phyloP scores from a whole-genome alignment of 2,113 vertebrate genomes.

The Arenaria interpres region DNA sequence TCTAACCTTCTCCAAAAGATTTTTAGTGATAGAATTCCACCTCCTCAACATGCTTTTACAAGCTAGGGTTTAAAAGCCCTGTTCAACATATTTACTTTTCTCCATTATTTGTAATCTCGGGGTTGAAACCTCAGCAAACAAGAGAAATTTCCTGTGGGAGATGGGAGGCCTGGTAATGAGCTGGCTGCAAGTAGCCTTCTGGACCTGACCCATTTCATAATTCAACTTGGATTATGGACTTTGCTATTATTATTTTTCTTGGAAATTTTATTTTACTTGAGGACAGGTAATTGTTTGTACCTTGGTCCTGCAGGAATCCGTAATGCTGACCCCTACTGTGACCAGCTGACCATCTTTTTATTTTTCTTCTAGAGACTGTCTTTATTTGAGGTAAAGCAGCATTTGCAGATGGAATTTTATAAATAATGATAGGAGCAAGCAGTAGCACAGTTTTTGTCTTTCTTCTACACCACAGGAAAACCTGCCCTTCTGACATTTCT shows the following conservation, averaged over 20 bases:
- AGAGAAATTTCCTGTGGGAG: background rate
- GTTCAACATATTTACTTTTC: background rate
- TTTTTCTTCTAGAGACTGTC: background rate
- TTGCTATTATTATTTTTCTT: background rate
- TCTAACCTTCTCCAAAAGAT: background rate
- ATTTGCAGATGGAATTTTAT: background rate
- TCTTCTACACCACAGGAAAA: background rate
- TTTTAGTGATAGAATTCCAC: background rate
- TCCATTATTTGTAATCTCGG: background rate
- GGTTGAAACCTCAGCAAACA: background rate
- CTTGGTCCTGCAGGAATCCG: background rate
- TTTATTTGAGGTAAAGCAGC: background rate
- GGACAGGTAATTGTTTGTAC: background rate
- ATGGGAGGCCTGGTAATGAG: background rate
- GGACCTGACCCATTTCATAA: background rate
- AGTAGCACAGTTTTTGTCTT: background rate
- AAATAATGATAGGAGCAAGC: background rate
- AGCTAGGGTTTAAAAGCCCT: background rate
- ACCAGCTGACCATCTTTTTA: constrained; percentile 5
- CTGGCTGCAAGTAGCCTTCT: background rate
- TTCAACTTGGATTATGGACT: background rate
- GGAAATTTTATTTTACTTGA: background rate
- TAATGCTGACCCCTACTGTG: background rate
- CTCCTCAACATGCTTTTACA: background rate
- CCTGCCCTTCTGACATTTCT: background rate